phyloP scores from a whole-genome alignment of 1,140 invertebrate genomes.

The Drosophila suzukii region DNA sequence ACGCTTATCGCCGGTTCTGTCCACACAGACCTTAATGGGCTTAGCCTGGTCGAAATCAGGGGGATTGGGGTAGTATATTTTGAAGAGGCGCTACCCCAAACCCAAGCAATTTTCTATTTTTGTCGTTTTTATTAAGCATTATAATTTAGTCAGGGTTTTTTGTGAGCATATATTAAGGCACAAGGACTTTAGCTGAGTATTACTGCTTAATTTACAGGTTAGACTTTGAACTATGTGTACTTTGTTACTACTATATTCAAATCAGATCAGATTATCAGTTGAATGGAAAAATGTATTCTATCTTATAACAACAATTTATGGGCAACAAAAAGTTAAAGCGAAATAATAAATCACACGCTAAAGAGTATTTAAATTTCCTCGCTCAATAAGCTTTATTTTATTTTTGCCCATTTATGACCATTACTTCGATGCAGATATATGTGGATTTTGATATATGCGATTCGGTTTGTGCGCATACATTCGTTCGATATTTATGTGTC shows the following conservation, averaged over 20 bases:
- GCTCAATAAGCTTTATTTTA: not conserved
- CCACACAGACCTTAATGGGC: slow-evolving; percentile 69
- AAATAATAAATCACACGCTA: not conserved
- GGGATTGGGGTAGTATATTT: slow-evolving; percentile 13
- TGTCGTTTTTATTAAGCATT: slow-evolving; percentile 27
- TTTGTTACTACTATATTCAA: too few relatives aligned
- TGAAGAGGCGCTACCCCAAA: slow-evolving; percentile 22
- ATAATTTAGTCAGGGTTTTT: slow-evolving; percentile 33
- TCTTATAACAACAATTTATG: too few relatives aligned
- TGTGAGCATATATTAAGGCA: slow-evolving; percentile 11
- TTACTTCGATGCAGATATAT: slow-evolving; percentile 15
- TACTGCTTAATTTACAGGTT: not conserved
- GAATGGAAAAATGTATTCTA: too few relatives aligned
- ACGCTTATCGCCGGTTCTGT: slow-evolving; percentile 61
- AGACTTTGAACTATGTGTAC: too few relatives aligned
- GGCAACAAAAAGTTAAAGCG: not conserved
- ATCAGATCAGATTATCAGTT: too few relatives aligned
- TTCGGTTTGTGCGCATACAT: slow-evolving; percentile 10
- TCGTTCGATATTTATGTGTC: slow-evolving; percentile 33
- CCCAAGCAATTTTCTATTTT: slow-evolving; percentile 33
- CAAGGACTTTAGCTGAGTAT: not conserved
- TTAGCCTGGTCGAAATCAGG: slow-evolving; percentile 34
- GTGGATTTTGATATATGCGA: slow-evolving; percentile 21
- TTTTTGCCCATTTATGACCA: slow-evolving; percentile 12
- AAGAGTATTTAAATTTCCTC: slow-evolving; percentile 21